Percentiles rank a stretch among this genome's conserved stretches.
phyloP scores from a whole-genome alignment of 2,113 vertebrate genomes.

The Rhea americana region DNA sequence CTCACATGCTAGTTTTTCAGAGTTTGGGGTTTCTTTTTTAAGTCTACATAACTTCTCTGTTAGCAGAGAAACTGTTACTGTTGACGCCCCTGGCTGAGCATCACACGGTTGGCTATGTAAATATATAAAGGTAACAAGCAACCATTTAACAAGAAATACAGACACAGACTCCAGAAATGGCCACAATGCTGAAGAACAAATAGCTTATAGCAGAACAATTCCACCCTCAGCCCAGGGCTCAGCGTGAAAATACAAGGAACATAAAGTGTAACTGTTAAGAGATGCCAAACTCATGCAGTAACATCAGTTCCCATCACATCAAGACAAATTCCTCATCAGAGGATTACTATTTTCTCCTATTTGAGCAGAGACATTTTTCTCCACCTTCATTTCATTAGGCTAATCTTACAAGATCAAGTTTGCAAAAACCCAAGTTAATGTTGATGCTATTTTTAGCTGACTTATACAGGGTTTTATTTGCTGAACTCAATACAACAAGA shows the following conservation, averaged over 20 bases:
- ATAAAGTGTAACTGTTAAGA: neutral
- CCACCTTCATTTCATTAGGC: neutral
- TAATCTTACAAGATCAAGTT: neutral
- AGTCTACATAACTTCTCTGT: neutral
- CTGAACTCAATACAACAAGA: neutral
- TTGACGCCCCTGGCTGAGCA: neutral
- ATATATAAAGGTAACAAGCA: neutral
- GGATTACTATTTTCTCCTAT: neutral
- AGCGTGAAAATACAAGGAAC: neutral
- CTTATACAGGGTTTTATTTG: neutral
- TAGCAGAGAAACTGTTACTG: neutral
- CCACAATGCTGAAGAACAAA: neutral
- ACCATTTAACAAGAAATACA: neutral
- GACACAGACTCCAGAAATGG: neutral
- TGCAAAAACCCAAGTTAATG: neutral
- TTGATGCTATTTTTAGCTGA: neutral
- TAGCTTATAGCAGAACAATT: neutral
- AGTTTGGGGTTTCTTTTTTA: neutral
- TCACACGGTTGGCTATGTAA: neutral
- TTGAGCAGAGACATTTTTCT: neutral
- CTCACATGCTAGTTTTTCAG: neutral
- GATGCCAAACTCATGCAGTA: neutral
- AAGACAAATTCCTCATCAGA: neutral
- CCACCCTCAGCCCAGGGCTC: neutral
- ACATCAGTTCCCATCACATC: neutral